Base-by-base conservation (phyloP, 2,113 vertebrate species). In the Bostrychus sinensis region DNA sequence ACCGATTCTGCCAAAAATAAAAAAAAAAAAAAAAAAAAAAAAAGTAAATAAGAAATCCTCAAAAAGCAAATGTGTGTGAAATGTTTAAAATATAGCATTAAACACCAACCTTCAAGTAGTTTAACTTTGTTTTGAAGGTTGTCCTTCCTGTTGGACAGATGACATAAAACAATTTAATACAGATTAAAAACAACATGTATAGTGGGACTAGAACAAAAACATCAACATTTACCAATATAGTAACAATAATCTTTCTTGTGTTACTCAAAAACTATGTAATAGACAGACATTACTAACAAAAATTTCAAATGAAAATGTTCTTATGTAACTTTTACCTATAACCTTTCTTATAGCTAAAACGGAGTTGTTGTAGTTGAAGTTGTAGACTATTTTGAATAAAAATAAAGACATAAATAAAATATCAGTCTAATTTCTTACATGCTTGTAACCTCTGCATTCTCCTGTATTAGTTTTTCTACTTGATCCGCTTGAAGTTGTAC, bases 101-200 rank as follows among this genome's bases (percentile, higher is more conserved):
- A 70, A 25, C 66, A 75, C 82, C 84, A 86, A 98, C 97, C 95
- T 94, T 99, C 93, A 22, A 96, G 89, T 60, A 89, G 90, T 75
- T 89, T 89, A 48, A 96, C 91, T 84, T 95, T 95, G 38, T 81
- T 92, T 91, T 97, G 94, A 32, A 98, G 88, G 63, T 89, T 93
- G 81, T 93, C 92, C 67, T 94, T 96, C 75, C 97, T 99, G 86
- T 85, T 26, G 75, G 73, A 9, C 58, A 55, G 48, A 57, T 41
- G 46, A 16, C 6, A 67, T n/a, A 1, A 0, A 42, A 9, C 0
- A 0, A 48, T 66, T 19, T 26, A 41, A 6, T 19, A 28, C 11
- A 28, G 11, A 5, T 45, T 10, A 50, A 2, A 2, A n/a, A 68
- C 25, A 1, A 16, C 16, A 68, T 12, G 3, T 22, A 10, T 5